Base-by-base conservation (phyloP, 2,888 invertebrate genomes). In the Linnaemya vulpina region DNA sequence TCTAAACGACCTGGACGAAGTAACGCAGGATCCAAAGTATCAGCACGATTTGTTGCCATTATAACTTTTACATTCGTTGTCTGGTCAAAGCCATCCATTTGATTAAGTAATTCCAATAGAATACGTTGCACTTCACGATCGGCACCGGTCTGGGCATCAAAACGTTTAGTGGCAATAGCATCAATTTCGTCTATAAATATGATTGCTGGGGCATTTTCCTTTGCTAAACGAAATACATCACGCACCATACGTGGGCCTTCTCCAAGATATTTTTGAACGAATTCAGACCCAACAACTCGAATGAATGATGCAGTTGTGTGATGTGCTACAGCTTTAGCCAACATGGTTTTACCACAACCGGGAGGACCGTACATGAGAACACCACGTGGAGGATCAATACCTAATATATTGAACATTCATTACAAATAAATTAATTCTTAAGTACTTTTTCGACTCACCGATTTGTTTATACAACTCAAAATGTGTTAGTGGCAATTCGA, bases 181-280 rank as follows among this genome's bases (percentile, higher is more conserved):
- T 99, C 99, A 89, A 99, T 99, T 94, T 99, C 99, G 93, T 99
- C 99, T 90, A 99, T 99, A 92, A 99, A 99, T 89, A 99, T 99
- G 89, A 99, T 99, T 1, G 99, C 99, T 0, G 99, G 99, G 0
- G 99, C 97, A 93, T 99, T 99, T 93, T 99, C 99, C 92, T 99
- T 98, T 20, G 99, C 99, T 86, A 99, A 94, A 89, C 99, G 96
- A 93, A 99, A 99, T 15, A 99, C 99, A 92, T 99, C 99, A 86
- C 99, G 95, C 43, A 99, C 99, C 99, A 99, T 99, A 76, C 99
- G 95, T 0, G 99, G 99, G 0, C 99, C 99, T 93, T 99, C 99
- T 46, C 99, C 99, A 75, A 99, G 94, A 92, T 99, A 99, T 91
- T 99, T 99, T 93, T 99, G 99, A 7, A 99, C 99, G 92, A 99